These are phyloP conservation scores for Athalia rosae DNA, from an alignment of 2,888 invertebrate species.

Conservation along the genomic window DNA sequence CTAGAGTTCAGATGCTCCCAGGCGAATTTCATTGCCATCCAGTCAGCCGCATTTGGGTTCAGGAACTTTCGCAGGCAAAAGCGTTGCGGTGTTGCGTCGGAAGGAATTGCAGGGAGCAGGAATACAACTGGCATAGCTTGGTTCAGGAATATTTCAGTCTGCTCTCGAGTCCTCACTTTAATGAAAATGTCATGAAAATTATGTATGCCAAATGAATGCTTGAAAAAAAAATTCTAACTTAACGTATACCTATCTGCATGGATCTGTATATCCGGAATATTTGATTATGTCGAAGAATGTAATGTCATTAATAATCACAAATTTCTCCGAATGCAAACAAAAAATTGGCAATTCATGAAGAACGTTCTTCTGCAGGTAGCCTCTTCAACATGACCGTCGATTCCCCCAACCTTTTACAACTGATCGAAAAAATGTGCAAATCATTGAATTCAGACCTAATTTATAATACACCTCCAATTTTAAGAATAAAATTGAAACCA, in stretches of 20 bases:
- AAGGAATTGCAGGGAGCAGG: background rate
- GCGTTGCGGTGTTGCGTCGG: background rate
- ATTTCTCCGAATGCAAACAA: background rate
- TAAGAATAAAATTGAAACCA: slow-evolving; percentile 19
- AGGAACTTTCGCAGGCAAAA: slow-evolving; percentile 13
- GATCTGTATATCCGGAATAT: background rate
- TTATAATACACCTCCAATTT: slow-evolving; percentile 22
- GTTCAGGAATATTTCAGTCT: slow-evolving; percentile 9
- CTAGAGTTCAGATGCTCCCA: slow-evolving; percentile 11
- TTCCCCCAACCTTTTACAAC: background rate
- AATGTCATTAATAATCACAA: too few species aligned
- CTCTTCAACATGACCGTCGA: background rate
- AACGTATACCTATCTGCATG: background rate
- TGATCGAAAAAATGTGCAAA: slow-evolving; percentile 25
- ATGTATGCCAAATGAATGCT: background rate
- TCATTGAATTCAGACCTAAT: background rate
- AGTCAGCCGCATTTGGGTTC: slow-evolving; percentile 3
- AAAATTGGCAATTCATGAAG: background rate
- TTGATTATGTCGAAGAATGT: too few species aligned
- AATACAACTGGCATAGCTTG: slow-evolving; percentile 13
- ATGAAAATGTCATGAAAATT: slow-evolving; percentile 11
- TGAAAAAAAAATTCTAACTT: slow-evolving; percentile 4
- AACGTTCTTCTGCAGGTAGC: background rate
- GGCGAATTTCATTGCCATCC: slow-evolving; percentile 5
- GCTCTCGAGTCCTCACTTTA: background rate